Conservation (phyloP, 2,113 vertebrate species). For the Lophura nycthemera region DNA sequence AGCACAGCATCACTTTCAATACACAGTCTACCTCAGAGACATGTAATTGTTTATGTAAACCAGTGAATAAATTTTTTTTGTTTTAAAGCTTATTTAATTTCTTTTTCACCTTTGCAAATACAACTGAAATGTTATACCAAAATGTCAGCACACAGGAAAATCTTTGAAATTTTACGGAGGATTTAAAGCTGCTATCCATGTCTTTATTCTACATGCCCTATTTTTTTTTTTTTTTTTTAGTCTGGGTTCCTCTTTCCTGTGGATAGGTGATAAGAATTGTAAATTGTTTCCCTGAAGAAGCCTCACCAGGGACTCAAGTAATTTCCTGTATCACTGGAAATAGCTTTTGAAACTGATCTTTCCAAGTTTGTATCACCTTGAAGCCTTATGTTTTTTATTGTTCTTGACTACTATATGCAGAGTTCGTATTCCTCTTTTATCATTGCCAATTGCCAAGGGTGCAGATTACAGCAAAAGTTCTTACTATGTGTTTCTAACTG, state of each 20-base stretch:
- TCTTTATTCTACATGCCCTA: neutral
- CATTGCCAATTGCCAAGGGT: neutral
- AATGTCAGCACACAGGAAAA: neutral
- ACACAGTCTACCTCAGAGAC: neutral
- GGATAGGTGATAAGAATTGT: neutral
- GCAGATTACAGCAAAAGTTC: neutral
- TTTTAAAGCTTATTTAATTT: neutral
- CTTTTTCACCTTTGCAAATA: neutral
- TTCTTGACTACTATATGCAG: accelerated
- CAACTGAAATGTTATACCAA: neutral
- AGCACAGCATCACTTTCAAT: neutral
- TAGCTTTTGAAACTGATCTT: neutral
- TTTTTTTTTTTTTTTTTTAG: neutral
- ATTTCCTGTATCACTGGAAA: neutral
- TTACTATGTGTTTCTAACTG: neutral
- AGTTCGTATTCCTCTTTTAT: neutral
- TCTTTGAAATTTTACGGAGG: accelerated
- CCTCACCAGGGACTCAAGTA: neutral
- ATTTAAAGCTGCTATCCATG: neutral
- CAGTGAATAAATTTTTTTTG: no score
- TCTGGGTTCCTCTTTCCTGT: neutral
- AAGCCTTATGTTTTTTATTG: neutral
- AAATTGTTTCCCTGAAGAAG: neutral
- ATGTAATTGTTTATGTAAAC: neutral
- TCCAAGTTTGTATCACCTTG: neutral